A percentile compares a stretch with the other conserved stretches of the same genome.
These are phyloP conservation scores for Pycnonotus jocosus DNA, from an alignment of 2,113 vertebrate genomes.

Conservation along the genomic window DNA sequence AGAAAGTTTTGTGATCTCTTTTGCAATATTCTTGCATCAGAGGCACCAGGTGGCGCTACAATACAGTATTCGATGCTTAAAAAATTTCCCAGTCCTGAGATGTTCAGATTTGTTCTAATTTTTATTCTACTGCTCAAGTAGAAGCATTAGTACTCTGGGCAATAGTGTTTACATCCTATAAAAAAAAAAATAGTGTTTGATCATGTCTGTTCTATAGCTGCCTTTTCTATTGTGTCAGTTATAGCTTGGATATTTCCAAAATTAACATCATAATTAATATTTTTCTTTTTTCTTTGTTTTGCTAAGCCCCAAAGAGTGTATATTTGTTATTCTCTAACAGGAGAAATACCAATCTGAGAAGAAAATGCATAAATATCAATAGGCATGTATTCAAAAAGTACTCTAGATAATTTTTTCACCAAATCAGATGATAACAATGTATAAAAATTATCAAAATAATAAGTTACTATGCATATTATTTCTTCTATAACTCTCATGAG, in stretches of 20 bases:
- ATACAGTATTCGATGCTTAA: background rate
- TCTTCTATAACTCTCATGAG: background rate
- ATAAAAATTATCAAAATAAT: background rate
- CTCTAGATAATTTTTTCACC: background rate
- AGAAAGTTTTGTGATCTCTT: accelerated
- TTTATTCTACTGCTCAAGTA: background rate
- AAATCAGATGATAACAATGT: background rate
- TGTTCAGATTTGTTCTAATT: background rate
- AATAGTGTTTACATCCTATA: background rate
- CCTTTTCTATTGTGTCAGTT: background rate
- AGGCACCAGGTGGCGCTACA: constrained; percentile 22
- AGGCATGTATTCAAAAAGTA: background rate
- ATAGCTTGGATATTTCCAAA: background rate
- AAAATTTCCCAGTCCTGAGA: background rate
- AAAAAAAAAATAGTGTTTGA: background rate
- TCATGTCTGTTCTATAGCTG: background rate
- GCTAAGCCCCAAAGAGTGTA: background rate
- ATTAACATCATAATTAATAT: background rate
- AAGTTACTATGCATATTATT: background rate
- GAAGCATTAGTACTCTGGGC: background rate
- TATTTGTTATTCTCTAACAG: background rate
- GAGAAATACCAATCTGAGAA: background rate
- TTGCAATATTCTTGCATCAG: background rate
- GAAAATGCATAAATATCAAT: background rate
- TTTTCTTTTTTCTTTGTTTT: background rate